phyloP scores from a whole-genome alignment of 2,797 vertebrate species.

The Ciconia nigra region DNA sequence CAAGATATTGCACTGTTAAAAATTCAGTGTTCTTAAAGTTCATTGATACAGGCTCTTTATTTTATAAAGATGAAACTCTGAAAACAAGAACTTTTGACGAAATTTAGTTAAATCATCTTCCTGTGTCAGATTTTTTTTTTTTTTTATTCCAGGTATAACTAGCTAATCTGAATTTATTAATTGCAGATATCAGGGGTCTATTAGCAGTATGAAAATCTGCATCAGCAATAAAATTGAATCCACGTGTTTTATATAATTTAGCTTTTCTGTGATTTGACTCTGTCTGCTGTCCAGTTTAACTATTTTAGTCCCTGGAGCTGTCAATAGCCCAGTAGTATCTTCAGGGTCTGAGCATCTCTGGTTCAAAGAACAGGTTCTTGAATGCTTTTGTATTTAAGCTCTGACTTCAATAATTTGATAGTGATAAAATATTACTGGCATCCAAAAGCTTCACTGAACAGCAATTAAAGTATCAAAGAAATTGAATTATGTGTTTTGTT shows the following conservation, averaged over 20 bases:
- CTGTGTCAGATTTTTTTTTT: background rate
- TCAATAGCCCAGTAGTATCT: background rate
- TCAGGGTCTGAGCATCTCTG: background rate
- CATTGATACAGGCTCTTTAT: background rate
- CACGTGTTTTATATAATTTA: background rate
- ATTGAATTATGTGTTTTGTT: background rate
- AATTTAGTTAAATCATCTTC: background rate
- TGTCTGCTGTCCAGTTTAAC: background rate
- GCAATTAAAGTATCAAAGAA: conserved; percentile 25
- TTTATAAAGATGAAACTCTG: background rate
- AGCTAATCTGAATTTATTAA: background rate
- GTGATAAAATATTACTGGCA: background rate
- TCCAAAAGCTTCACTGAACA: background rate
- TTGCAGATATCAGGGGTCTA: background rate
- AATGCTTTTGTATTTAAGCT: background rate
- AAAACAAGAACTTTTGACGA: background rate
- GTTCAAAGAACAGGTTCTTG: background rate
- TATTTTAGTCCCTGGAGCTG: background rate
- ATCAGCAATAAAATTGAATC: background rate
- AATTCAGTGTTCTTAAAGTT: background rate
- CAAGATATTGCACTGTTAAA: background rate
- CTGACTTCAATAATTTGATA: background rate
- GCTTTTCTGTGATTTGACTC: background rate
- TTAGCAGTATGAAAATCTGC: background rate
- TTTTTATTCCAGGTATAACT: background rate